A percentile compares a stretch with the other conserved stretches of the same genome.
Evolutionary conservation across 2,113 vertebrate genomes (phyloP).

Genomic region (Urocolius indicus): DNA sequence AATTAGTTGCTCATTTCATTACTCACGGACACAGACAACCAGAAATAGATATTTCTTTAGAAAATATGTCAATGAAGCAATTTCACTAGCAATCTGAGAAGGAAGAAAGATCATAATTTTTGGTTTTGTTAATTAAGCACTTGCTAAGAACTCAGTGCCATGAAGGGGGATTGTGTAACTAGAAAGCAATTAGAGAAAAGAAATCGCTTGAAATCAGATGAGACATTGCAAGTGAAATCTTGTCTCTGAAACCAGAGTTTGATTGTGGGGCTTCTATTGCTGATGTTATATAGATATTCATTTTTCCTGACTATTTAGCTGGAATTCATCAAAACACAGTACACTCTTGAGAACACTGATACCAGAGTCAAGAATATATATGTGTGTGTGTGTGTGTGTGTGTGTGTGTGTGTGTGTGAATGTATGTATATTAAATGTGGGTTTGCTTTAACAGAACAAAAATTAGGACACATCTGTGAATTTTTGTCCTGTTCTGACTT

Average conservation of each 20-base stretch:
- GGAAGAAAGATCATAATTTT: conserved; percentile 11
- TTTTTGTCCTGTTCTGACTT: not conserved
- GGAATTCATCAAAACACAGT: not conserved
- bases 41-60: conserved; percentile 12
- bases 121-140: conserved; percentile 46
- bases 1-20: not conserved
- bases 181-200: conserved; percentile 37
- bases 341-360: not conserved
- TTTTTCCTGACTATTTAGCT: not conserved
- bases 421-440: not conserved
- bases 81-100: conserved; percentile 8
- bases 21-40: not conserved
- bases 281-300: not conserved
- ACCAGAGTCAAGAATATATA: not conserved
- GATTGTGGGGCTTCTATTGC: not conserved
- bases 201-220: conserved; percentile 18
- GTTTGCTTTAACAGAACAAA: not conserved
- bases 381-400: too few relatives aligned
- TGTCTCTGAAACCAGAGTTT: conserved; percentile 31
- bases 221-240: conserved; percentile 31
- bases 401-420: too few relatives aligned
- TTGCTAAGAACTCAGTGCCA: conserved; percentile 15
- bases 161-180: not conserved
- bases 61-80: conserved; percentile 21
- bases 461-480: not conserved